Base-by-base conservation (phyloP, 2,797 vertebrate species). In the Sebastes alutus region DNA sequence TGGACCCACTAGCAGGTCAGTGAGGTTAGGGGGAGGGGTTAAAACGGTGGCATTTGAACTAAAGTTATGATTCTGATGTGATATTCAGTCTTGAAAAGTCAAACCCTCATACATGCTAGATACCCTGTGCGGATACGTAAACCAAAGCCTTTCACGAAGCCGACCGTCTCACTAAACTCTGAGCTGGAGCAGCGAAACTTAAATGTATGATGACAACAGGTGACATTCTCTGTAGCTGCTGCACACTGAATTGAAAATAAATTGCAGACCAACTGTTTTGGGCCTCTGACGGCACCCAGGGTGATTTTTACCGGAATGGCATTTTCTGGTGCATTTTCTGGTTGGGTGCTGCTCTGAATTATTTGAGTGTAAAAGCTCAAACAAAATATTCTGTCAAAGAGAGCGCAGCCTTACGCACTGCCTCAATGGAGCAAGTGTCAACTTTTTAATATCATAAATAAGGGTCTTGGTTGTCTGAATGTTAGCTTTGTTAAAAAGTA, bases 261-360 rank as follows among this genome's bases (percentile, higher is more conserved):
- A 89, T 89, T 74, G 67, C 70, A 61, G 62, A 70, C 54, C 86
- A 76, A 84, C 77, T 86, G 77, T 89, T 89, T 65, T 46, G 84
- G 61, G 76, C 49, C 75, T 65, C 16, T 76, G 84, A 81, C 75
- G 77, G 80, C 77, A 82, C 56, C 75, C 62, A 54, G 75, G 71
- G 72, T 82, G 70, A 78, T 82, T 87, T 82, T 84, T 77, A 83
- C 59, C 69, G 67, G 2, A 67, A 46, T 83, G 82, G 63, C 79
- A 80, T 84, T 88, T 89, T 90, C 67, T 89, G 85, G 52, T 88
- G 63, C 79, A 81, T 82, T 88, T 89, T 91, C 70, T 89, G 85
- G 56, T 88, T 81, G 81, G 81, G 74, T 20, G 55, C 71, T 16
- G 59, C 61, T 69, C 60, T 83, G 77, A 85, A 83, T 81, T 72